These are phyloP conservation scores for Acrocyrtus sp. DNA, from an alignment of 2,888 invertebrate genomes.

Conservation along the genomic window DNA sequence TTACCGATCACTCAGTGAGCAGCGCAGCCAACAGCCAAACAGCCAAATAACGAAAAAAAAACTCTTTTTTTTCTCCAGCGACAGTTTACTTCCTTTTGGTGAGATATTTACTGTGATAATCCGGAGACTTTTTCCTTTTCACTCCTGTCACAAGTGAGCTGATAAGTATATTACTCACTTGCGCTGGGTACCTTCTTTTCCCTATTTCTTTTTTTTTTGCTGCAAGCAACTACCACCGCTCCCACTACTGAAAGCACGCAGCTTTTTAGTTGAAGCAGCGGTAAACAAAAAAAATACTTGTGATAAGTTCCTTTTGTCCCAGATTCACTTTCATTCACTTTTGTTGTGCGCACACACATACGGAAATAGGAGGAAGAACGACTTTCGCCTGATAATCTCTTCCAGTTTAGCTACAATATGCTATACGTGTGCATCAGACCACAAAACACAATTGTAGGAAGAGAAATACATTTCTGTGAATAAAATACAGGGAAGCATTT, in stretches of 20 bases:
- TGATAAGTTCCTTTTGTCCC: conserved; percentile 2
- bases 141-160: conserved; percentile 26
- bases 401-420: too few species aligned
- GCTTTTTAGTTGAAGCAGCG: background rate
- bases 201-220: background rate
- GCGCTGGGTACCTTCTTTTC: background rate
- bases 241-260: background rate
- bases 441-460: too few species aligned
- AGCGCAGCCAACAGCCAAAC: too few species aligned
- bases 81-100: conserved; percentile 5
- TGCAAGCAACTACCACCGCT: background rate
- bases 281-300: conserved; percentile 10
- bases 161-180: conserved; percentile 23
- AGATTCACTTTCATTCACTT: conserved; percentile 27
- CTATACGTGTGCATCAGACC: too few species aligned
- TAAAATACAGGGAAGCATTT: too few species aligned
- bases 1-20: conserved; percentile 48
- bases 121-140: conserved; percentile 7
- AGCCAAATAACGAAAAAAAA: too few species aligned
- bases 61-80: conserved; percentile 20
- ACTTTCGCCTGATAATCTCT: too few species aligned
- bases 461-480: too few species aligned
- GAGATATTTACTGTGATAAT: conserved; percentile 16
- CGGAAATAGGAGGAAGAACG: too few species aligned
- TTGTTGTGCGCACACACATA: too few species aligned